Conservation (phyloP, 2,113 vertebrate genomes). For the Corythaeola cristata region DNA sequence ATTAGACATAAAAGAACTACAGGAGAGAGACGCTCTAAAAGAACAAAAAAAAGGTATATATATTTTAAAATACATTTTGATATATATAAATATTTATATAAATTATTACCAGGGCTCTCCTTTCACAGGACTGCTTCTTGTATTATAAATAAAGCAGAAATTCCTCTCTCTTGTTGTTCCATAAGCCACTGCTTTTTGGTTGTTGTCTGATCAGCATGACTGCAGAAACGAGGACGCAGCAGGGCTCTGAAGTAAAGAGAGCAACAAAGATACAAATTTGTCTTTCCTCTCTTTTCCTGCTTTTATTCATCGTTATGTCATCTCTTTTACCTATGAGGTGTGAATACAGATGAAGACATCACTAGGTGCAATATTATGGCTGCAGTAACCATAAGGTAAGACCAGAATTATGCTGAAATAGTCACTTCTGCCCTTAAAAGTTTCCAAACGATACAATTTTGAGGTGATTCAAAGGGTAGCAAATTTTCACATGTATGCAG, state of each 20-base stretch:
- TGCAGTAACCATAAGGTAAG: not conserved
- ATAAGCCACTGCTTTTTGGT: not conserved
- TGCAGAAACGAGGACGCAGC: not conserved
- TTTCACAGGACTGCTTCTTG: not conserved
- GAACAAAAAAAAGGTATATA: not conserved
- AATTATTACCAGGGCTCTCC: not conserved
- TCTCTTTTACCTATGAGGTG: not conserved
- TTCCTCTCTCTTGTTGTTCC: not conserved
- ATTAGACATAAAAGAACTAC: not conserved
- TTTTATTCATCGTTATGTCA: not conserved
- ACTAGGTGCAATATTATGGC: not conserved
- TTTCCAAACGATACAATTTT: not conserved
- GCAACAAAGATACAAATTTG: not conserved
- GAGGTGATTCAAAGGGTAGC: not conserved
- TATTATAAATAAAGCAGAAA: not conserved
- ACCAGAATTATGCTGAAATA: not conserved
- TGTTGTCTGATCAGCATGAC: not conserved
- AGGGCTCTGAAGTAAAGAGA: not conserved
- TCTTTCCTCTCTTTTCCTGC: not conserved
- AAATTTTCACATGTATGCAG: accelerated
- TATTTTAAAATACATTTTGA: not conserved
- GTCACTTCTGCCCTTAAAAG: not conserved
- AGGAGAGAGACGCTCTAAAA: not conserved
- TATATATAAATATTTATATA: not conserved
- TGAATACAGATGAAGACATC: not conserved